These are phyloP conservation scores for Scaptomyza parva DNA, from an alignment of 2,888 invertebrate genomes.

Conservation along the genomic window DNA sequence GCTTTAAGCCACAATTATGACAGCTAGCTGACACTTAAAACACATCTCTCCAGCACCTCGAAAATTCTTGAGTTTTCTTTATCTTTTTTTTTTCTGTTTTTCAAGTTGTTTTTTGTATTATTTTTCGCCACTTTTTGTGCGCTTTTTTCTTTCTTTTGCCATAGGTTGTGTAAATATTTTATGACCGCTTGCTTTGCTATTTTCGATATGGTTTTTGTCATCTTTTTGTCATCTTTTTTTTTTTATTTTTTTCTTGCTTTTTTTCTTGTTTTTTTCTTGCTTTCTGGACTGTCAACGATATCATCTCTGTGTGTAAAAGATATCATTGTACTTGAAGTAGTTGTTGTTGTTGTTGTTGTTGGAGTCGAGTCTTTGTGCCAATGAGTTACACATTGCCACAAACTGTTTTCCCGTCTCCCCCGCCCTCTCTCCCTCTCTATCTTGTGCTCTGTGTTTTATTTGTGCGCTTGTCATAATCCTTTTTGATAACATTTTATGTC, in stretches of 20 bases:
- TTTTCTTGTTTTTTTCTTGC: slow-evolving; percentile 29
- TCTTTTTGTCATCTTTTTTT: too few species aligned
- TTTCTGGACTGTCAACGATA: slow-evolving; percentile 52
- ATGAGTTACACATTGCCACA: slow-evolving; percentile 60
- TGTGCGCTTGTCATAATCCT: slow-evolving; percentile 74
- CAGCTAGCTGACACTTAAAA: slow-evolving; percentile 43
- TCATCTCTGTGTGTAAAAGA: slow-evolving; percentile 24
- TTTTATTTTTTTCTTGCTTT: slow-evolving; percentile 29
- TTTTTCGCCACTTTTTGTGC: slow-evolving; percentile 35
- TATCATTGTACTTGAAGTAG: slow-evolving; percentile 39
- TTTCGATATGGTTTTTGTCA: slow-evolving; percentile 4
- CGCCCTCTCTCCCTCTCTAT: neutral
- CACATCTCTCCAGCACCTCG: slow-evolving; percentile 5
- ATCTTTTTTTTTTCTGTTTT: too few species aligned
- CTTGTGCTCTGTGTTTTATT: slow-evolving; percentile 11
- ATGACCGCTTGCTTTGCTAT: slow-evolving; percentile 4
- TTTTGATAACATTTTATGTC: slow-evolving; percentile 80
- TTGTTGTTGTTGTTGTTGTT: slow-evolving; percentile 24
- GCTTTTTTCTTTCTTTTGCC: too few species aligned
- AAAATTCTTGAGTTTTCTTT: slow-evolving; percentile 18
- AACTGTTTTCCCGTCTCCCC: slow-evolving; percentile 9
- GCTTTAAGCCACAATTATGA: slow-evolving; percentile 26
- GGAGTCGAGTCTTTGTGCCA: slow-evolving; percentile 63
- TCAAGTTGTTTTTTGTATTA: slow-evolving; percentile 2
- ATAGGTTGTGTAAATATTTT: slow-evolving; percentile 49